phyloP scores from a whole-genome alignment of 2,888 invertebrate genomes.

The Protophormia terraenovae region DNA sequence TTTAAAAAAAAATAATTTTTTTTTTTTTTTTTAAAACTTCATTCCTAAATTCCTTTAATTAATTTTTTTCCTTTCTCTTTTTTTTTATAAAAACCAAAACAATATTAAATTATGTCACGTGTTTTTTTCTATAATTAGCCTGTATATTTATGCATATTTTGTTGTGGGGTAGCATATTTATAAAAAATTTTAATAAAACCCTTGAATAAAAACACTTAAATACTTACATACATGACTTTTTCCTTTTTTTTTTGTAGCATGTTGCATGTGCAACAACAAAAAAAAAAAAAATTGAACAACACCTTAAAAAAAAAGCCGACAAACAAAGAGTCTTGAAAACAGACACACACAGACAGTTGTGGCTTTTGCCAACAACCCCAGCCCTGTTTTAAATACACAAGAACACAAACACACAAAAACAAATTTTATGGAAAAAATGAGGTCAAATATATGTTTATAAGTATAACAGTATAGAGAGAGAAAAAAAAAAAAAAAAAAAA shows the following conservation, averaged over 20 bases:
- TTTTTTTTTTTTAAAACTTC: too few species aligned
- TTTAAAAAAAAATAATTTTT: too few species aligned
- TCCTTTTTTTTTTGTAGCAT: conserved; percentile 52
- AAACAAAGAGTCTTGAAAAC: conserved; percentile 20
- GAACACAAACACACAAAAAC: background rate
- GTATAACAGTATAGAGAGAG: conserved; percentile 16
- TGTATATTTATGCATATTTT: conserved; percentile 18
- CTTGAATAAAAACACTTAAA: conserved; percentile 56
- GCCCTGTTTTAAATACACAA: background rate
- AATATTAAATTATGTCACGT: conserved; percentile 59
- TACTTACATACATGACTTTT: too few species aligned
- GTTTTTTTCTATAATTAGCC: conserved; percentile 53
- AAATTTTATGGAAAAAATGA: conserved; percentile 58
- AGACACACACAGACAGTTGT: too few species aligned
- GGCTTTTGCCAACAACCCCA: conserved; percentile 33
- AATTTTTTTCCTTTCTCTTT: too few species aligned
- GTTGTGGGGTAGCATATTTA: background rate
- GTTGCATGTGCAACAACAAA: conserved; percentile 60
- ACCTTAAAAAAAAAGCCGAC: conserved; percentile 54
- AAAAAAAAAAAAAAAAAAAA: background rate
- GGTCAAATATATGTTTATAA: conserved; percentile 57
- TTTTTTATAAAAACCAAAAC: background rate
- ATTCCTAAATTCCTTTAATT: too few species aligned
- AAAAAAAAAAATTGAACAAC: conserved; percentile 55
- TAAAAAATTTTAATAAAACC: conserved; percentile 40